Percentiles rank a stretch among this genome's conserved stretches.
Evolutionary conservation across 2,888 invertebrate species (phyloP).

Genomic region (Caenorhabditis wallacei): DNA sequence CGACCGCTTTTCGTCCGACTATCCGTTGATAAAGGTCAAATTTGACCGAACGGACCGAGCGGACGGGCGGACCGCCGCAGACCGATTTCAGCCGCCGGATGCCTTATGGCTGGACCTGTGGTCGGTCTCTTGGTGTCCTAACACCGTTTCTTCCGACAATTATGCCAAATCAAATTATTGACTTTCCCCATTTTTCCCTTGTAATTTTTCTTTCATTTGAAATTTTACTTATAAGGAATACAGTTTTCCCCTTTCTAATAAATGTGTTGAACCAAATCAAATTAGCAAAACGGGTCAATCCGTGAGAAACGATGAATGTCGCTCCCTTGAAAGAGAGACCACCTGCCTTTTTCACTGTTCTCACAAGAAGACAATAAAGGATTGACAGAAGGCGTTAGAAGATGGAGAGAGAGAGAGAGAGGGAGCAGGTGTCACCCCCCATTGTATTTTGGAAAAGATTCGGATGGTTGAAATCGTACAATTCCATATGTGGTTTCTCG

Average conservation of each 20-base stretch:
- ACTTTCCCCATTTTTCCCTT: background rate
- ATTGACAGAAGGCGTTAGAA: slow-evolving; percentile 18
- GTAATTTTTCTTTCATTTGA: background rate
- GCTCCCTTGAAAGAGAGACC: slow-evolving; percentile 1
- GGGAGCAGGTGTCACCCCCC: slow-evolving; percentile 25
- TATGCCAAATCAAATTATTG: too few relatives aligned
- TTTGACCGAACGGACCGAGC: too few relatives aligned
- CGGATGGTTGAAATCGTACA: background rate
- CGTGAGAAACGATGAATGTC: background rate
- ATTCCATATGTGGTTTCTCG: background rate
- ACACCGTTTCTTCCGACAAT: too few relatives aligned
- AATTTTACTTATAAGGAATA: background rate
- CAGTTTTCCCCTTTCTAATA: background rate
- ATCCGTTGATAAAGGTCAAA: too few relatives aligned
- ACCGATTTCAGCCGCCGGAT: too few relatives aligned
- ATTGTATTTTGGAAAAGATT: slow-evolving; percentile 6
- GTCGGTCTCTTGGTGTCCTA: too few relatives aligned
- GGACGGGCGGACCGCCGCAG: too few relatives aligned
- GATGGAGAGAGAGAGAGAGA: too few relatives aligned
- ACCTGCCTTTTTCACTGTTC: slow-evolving; percentile 6
- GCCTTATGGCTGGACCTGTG: too few relatives aligned
- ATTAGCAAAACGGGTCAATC: slow-evolving; percentile 14
- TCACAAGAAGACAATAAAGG: slow-evolving; percentile 32
- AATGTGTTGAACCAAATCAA: background rate
- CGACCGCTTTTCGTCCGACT: too few relatives aligned